These are phyloP conservation scores for Pectinophora gossypiella DNA, from an alignment of 1,140 invertebrate species.

Conservation along the genomic window DNA sequence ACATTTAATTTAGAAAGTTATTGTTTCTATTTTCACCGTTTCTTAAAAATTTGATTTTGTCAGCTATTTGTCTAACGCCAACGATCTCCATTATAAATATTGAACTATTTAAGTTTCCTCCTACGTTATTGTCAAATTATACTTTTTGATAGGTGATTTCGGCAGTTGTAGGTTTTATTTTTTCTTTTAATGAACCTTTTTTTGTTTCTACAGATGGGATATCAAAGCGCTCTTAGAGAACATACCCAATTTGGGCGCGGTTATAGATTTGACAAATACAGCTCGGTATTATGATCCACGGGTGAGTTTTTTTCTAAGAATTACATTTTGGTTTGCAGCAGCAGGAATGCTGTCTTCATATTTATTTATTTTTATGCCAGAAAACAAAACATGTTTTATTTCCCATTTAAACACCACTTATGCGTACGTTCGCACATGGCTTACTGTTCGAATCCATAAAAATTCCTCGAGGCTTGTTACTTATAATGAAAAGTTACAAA, in stretches of 20 bases:
- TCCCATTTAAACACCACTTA: not conserved
- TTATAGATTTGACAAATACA: constrained; percentile 63
- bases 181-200: not conserved
- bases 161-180: too few relatives aligned
- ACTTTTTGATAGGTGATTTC: not conserved
- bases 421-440: constrained; percentile 11
- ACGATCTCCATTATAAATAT: constrained; percentile 20
- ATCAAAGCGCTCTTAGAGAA: constrained; percentile 35
- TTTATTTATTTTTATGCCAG: not conserved
- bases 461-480: constrained; percentile 29
- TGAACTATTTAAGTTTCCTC: constrained; percentile 20
- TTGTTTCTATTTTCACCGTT: not conserved
- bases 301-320: constrained; percentile 26
- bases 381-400: not conserved
- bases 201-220: constrained; percentile 57
- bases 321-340: not conserved
- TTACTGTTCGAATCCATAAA: constrained; percentile 17
- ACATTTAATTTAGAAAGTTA: not conserved
- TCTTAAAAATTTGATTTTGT: not conserved
- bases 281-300: constrained; percentile 48
- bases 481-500: constrained; percentile 37
- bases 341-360: not conserved
- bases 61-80: constrained; percentile 14
- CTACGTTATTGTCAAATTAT: constrained; percentile 15
- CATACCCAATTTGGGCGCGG: constrained; percentile 50